Percentiles rank a stretch among this genome's conserved stretches.
Conservation (phyloP, 2,888 invertebrate species). For the Reticulitermes lucifugus region DNA sequence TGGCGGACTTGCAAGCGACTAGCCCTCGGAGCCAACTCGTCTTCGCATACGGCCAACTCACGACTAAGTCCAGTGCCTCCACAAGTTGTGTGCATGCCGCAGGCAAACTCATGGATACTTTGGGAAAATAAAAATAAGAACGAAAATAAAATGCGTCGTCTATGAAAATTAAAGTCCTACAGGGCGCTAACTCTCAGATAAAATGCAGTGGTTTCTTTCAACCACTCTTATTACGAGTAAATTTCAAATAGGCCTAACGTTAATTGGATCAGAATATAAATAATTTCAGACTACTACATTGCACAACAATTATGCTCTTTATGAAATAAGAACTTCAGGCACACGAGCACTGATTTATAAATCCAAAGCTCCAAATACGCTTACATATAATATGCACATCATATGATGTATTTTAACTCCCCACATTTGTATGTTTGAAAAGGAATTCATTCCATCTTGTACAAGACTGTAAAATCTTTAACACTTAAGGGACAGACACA, state of each 20-base stretch:
- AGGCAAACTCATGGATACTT: neutral
- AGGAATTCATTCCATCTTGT: too few species aligned
- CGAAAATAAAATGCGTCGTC: neutral
- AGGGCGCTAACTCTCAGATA: neutral
- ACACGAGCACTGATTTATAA: too few species aligned
- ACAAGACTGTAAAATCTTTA: too few species aligned
- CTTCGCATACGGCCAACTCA: conserved; percentile 9
- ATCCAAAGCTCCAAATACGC: too few species aligned
- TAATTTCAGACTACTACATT: neutral
- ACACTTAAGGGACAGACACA: too few species aligned
- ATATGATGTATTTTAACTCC: too few species aligned
- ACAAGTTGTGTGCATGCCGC: neutral
- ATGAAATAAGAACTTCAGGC: too few species aligned
- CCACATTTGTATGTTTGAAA: too few species aligned
- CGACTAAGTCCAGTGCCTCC: neutral
- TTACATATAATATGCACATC: too few species aligned
- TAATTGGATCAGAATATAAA: conserved; percentile 1
- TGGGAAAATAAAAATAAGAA: neutral
- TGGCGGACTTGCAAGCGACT: too few species aligned
- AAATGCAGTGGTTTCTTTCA: neutral
- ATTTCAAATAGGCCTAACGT: neutral
- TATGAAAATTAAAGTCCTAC: neutral
- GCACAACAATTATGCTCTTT: neutral
- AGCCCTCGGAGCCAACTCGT: neutral
- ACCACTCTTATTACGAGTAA: neutral